phyloP scores from a whole-genome alignment of 1,140 invertebrate species.

The Coenobita brevimanus region DNA sequence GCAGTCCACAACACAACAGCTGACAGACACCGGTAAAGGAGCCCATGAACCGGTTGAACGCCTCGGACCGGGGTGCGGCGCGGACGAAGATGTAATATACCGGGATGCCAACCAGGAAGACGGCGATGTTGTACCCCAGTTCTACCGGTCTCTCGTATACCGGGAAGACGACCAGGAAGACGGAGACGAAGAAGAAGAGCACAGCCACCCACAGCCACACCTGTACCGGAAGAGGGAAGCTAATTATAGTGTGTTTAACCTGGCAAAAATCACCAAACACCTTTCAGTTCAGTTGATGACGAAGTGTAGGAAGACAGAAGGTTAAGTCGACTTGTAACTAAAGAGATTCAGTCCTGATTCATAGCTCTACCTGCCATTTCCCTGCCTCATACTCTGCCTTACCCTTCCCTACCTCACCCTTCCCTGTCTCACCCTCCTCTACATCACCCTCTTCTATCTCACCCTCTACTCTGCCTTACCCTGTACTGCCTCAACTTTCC shows the following conservation, averaged over 20 bases:
- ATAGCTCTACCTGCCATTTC: too few relatives aligned
- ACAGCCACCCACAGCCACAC: slow-evolving; percentile 84
- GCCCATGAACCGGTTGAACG: slow-evolving; percentile 37
- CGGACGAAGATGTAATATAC: slow-evolving; percentile 79
- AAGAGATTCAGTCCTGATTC: too few relatives aligned
- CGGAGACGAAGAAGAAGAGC: slow-evolving; percentile 87
- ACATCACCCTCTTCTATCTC: too few relatives aligned
- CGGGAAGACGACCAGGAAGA: slow-evolving; percentile 88
- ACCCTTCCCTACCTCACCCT: too few relatives aligned
- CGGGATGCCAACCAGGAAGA: slow-evolving; percentile 91
- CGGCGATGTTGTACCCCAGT: slow-evolving; percentile 86
- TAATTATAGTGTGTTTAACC: not conserved
- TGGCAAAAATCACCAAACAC: not conserved
- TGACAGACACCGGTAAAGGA: too few relatives aligned
- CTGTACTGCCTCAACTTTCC: too few relatives aligned
- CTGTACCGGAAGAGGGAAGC: slow-evolving; percentile 72
- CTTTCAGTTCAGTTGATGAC: not conserved
- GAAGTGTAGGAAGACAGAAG: too few relatives aligned
- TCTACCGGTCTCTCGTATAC: slow-evolving; percentile 84
- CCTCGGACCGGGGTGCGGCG: not conserved
- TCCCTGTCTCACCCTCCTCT: too few relatives aligned
- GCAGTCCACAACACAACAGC: too few relatives aligned
- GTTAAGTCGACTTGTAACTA: too few relatives aligned
- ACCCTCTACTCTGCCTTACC: too few relatives aligned
- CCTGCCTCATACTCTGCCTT: too few relatives aligned